These are phyloP conservation scores for Hesperia comma DNA, from an alignment of 2,888 invertebrate genomes.

Conservation along the genomic window DNA sequence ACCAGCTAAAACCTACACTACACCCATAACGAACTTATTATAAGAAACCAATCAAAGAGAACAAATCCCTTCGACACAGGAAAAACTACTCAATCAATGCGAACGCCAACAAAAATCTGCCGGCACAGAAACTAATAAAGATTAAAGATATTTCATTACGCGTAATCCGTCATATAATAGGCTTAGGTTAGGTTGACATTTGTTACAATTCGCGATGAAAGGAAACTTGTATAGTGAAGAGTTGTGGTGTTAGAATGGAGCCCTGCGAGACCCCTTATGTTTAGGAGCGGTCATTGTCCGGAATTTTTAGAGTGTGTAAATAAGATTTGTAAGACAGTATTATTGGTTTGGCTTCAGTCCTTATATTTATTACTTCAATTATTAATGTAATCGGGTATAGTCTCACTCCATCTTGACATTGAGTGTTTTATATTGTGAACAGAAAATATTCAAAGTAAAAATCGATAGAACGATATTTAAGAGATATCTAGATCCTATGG, in stretches of 20 bases:
- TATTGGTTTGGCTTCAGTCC: not conserved
- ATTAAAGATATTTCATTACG: slow-evolving; percentile 83
- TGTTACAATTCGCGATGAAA: slow-evolving; percentile 59
- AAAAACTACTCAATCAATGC: slow-evolving; percentile 53
- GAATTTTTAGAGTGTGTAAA: slow-evolving; percentile 6
- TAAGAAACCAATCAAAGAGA: slow-evolving; percentile 48
- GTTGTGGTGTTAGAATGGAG: slow-evolving; percentile 45
- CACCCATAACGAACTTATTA: slow-evolving; percentile 39
- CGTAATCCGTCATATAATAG: slow-evolving; percentile 76
- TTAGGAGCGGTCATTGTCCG: slow-evolving; percentile 20
- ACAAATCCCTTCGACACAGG: slow-evolving; percentile 43
- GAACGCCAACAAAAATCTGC: slow-evolving; percentile 51
- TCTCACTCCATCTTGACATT: too few species aligned
- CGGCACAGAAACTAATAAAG: slow-evolving; percentile 67
- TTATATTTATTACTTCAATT: not conserved
- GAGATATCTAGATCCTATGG: too few species aligned
- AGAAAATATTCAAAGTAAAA: too few species aligned
- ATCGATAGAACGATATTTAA: too few species aligned
- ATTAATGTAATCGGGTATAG: too few species aligned
- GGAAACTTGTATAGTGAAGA: slow-evolving; percentile 46
- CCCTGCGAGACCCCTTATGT: slow-evolving; percentile 43
- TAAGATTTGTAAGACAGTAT: slow-evolving; percentile 5
- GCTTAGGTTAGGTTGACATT: slow-evolving; percentile 77
- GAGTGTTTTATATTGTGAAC: too few species aligned
- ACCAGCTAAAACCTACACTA: not conserved